Evolutionary conservation across 2,113 vertebrate species (phyloP), one percentile per base, ranked within the genome.

Genomic region (Chaetodon trifascialis): DNA sequence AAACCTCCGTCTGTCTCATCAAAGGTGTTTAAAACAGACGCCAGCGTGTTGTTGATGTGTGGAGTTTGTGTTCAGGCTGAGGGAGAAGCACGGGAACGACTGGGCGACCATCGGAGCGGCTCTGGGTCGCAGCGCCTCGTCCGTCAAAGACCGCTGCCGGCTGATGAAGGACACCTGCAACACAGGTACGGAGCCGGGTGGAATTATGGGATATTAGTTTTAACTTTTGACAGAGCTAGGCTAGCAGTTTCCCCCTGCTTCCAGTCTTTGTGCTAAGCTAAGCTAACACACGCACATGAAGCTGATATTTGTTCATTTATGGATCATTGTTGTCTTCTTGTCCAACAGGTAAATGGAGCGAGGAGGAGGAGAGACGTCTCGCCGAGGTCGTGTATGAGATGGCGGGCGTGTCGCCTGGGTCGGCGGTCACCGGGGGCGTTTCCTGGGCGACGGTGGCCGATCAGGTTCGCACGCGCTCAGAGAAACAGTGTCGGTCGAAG

Each of bases 131-230:
- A 99, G 98, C 58, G 98, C 98, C 7, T 99, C 98, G 0, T 99
- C 98, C 1, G 98, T 99, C 8, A 99, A 99, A 92, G 98, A 99
- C 89, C 96, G 98, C 14, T 99, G 98, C 81, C 94, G 98, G 4
- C 93, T 99, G 75, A 99, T 99, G 98, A 99, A 99, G 93, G 98
- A 99, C 87, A 99, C 98, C 4, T 99, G 98, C 92, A 99, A 99
- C 94, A 99, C 98, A 87, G 98, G 98, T 99, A 91, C 25, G 49
- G n/a, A 62, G 1, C 1, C 19, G 15, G 17, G 10, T 52, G 17
- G 9, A 52, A 52, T 2, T 9, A 21, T 16, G 51, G 19, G 21
- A 54, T 5, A n/a, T 11, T 4, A n/a, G 5, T 5, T 19, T 51
- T 42, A 4, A 42, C 40, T 30, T 42, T 42, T 42, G 40, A 42